phyloP scores from a whole-genome alignment of 2,888 invertebrate genomes.

The Lapara coniferarum region DNA sequence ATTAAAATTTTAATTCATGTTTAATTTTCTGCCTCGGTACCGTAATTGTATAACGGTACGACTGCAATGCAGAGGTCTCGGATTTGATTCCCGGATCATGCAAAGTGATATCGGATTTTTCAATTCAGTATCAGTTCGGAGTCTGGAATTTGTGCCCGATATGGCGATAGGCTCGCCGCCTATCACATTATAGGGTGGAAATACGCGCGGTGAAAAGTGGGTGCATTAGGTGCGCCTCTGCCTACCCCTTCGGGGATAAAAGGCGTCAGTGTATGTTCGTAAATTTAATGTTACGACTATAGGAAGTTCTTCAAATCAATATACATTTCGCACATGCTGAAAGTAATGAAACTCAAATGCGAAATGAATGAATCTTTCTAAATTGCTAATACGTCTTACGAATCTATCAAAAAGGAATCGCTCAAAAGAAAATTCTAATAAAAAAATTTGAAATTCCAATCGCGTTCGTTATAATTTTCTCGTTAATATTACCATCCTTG shows the following conservation, averaged over 20 bases:
- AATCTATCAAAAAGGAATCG: constrained; percentile 40
- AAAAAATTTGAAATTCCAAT: constrained; percentile 49
- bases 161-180: too few species aligned
- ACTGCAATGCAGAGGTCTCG: too few species aligned
- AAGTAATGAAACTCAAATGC: constrained; percentile 10
- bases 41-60: too few species aligned
- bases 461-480: constrained; percentile 42
- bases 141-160: too few species aligned
- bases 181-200: too few species aligned
- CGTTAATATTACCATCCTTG: constrained; percentile 48
- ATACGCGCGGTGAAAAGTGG: too few species aligned
- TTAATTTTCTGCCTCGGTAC: too few species aligned
- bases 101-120: too few species aligned
- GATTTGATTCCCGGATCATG: too few species aligned
- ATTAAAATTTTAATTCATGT: too few species aligned
- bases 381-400: constrained; percentile 29
- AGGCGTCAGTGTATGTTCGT: background rate
- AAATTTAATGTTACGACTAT: background rate
- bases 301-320: too few species aligned
- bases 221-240: background rate
- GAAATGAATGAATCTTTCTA: constrained; percentile 12
- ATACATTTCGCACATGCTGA: background rate
- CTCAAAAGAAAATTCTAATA: constrained; percentile 34
- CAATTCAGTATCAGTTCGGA: too few species aligned
- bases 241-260: background rate